Base-by-base conservation (phyloP, 2,113 vertebrate genomes). In the Chaetura pelagica region DNA sequence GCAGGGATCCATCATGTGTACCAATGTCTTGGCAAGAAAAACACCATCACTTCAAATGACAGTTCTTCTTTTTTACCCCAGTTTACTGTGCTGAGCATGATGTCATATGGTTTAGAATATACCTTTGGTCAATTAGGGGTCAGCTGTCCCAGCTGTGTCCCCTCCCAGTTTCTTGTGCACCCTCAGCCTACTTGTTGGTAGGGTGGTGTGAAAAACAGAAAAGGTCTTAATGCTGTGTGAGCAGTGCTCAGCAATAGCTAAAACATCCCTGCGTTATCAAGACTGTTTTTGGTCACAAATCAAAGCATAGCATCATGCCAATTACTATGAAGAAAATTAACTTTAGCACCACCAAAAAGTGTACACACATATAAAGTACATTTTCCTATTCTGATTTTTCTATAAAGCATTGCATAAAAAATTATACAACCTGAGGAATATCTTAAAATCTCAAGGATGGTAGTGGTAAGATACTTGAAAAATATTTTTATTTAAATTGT, bases 21-120 rank as follows among this genome's bases (percentile, higher is more conserved):
- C 62, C 0, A 4, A 3, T 7, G 7, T 22, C 21, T 35, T 80
- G 34, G 5, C 6, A 72, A 67, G n/a, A 42, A 11, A 62, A 80
- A 18, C 2, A 2, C 3, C 42, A 54, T 18, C 5, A 30, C 44
- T 63, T 30, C 1, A 0, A 77, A 24, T 0, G 7, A 18, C 10
- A 7, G 4, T 7, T 34, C 13, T 59, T 79, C 10, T n/a, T 77
- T 44, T 63, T 58, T 72, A 4, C 15, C 4, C 3, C 17, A 51
- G 9, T 3, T 38, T 34, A 32, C 16, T 5, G 12, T 34, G 6
- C 11, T 79, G 26, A 55, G 6, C 10, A 21, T 4, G 38, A 21
- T 3, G 2, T 32, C 0, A 0, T 4, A 2, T 6, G 34, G 10
- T 27, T 21, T 32, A 44, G n/a, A 5, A 34, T 15, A 30, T 19